These are phyloP conservation scores for Lysandra bellargus DNA, from an alignment of 2,888 invertebrate species.

Conservation along the genomic window DNA sequence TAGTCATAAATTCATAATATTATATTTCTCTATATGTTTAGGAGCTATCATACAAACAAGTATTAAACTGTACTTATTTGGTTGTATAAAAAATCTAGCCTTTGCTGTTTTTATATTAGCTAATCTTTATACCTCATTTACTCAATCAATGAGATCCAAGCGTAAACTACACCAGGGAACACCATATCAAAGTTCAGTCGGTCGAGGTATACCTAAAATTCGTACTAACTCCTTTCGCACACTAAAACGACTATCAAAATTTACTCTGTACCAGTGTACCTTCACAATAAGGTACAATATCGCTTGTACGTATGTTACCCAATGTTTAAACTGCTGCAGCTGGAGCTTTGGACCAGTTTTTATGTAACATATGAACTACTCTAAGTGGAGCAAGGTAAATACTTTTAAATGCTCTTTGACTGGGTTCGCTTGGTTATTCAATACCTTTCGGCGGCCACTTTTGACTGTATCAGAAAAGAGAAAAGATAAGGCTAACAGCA, in stretches of 20 bases:
- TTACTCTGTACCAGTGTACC: background rate
- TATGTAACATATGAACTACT: slow-evolving; percentile 32
- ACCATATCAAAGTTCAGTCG: background rate
- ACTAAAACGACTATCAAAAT: background rate
- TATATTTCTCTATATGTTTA: no score
- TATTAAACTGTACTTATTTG: no score
- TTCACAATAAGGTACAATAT: background rate
- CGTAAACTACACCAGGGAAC: background rate
- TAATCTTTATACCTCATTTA: background rate
- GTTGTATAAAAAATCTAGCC: no score
- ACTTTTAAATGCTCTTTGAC: slow-evolving; percentile 29
- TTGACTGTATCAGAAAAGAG: background rate
- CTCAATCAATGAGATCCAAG: background rate
- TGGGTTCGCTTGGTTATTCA: background rate
- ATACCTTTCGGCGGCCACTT: background rate
- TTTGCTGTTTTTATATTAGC: background rate
- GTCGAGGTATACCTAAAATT: background rate
- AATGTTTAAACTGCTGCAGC: background rate
- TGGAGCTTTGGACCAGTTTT: slow-evolving; percentile 25
- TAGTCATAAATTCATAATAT: no score
- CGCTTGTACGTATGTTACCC: background rate
- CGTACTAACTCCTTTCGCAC: background rate
- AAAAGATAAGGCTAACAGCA: background rate
- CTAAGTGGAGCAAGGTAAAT: slow-evolving; percentile 28
- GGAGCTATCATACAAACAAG: no score